A percentile compares a stretch with the other conserved stretches of the same genome.
These are phyloP conservation scores for Stomatorhinus walkeri DNA, from an alignment of 2,797 vertebrate genomes.

Conservation along the genomic window DNA sequence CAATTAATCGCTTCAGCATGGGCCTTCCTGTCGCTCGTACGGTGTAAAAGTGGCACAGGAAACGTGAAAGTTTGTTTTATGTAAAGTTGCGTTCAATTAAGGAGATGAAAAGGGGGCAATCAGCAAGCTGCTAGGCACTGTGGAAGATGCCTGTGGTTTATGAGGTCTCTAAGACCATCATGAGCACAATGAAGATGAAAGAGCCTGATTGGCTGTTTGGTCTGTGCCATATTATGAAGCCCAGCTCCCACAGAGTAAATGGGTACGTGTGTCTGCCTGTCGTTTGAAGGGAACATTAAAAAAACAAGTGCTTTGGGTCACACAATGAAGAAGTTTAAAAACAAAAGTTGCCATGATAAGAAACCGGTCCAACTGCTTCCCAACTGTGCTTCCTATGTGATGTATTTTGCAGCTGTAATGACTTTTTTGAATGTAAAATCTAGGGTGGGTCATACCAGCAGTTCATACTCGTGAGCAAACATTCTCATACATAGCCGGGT, in stretches of 20 bases:
- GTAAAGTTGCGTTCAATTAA: slow-evolving; percentile 3
- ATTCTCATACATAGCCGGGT: not conserved
- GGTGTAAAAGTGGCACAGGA: slow-evolving; percentile 4
- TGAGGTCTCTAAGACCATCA: not conserved
- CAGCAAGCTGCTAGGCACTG: not conserved
- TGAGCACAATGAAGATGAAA: not conserved
- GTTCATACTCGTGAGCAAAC: not conserved
- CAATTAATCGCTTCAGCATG: not conserved
- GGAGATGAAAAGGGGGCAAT: slow-evolving; percentile 6
- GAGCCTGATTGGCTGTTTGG: not conserved
- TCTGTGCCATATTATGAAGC: not conserved
- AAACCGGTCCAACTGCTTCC: not conserved
- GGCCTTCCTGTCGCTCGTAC: not conserved
- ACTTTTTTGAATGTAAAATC: not conserved
- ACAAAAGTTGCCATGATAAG: slow-evolving; percentile 2
- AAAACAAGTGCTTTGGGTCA: not conserved
- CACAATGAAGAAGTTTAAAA: not conserved
- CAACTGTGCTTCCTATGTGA: not conserved
- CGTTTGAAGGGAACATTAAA: not conserved
- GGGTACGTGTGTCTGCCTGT: not conserved
- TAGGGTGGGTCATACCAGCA: not conserved
- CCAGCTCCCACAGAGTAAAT: not conserved
- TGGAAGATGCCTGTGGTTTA: not conserved
- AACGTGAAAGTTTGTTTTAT: slow-evolving; percentile 6
- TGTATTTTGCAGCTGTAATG: not conserved